These are phyloP conservation scores for Athripsodes cinereus DNA, from an alignment of 2,888 invertebrate genomes.

Conservation along the genomic window DNA sequence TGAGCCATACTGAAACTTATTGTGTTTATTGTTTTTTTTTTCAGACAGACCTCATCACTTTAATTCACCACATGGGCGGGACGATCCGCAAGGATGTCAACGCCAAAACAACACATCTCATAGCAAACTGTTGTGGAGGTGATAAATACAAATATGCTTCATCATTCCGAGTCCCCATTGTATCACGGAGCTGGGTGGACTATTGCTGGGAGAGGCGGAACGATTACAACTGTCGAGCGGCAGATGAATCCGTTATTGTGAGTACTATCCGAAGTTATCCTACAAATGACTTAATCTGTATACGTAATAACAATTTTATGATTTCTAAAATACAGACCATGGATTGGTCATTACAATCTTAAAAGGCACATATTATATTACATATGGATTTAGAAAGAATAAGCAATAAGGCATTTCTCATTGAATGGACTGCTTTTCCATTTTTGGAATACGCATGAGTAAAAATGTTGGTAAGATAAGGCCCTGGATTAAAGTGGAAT, in stretches of 20 bases:
- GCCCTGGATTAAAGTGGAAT: too few relatives aligned
- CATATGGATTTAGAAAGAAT: too few relatives aligned
- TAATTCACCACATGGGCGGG: conserved; percentile 96
- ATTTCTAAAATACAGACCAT: too few relatives aligned
- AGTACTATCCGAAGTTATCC: too few relatives aligned
- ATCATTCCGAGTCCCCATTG: conserved; percentile 82
- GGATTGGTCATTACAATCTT: too few relatives aligned
- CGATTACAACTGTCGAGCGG: conserved; percentile 63
- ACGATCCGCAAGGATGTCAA: conserved; percentile 89
- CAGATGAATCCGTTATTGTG: conserved; percentile 62
- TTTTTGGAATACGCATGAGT: too few relatives aligned
- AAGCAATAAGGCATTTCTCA: too few relatives aligned
- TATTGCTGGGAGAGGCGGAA: conserved; percentile 79
- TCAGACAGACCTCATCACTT: conserved; percentile 77
- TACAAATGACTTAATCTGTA: too few relatives aligned
- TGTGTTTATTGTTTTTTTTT: conserved; percentile 28
- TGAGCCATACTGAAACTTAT: not conserved
- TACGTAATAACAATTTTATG: too few relatives aligned
- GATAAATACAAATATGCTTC: conserved; percentile 93
- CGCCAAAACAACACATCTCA: conserved; percentile 85
- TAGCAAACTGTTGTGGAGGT: conserved; percentile 83
- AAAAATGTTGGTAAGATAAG: too few relatives aligned
- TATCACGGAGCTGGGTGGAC: conserved; percentile 83
- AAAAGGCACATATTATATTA: too few relatives aligned
- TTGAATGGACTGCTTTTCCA: too few relatives aligned